Evolutionary conservation across 2,888 invertebrate genomes (phyloP).

Genomic region (Drosophila hamatofila): DNA sequence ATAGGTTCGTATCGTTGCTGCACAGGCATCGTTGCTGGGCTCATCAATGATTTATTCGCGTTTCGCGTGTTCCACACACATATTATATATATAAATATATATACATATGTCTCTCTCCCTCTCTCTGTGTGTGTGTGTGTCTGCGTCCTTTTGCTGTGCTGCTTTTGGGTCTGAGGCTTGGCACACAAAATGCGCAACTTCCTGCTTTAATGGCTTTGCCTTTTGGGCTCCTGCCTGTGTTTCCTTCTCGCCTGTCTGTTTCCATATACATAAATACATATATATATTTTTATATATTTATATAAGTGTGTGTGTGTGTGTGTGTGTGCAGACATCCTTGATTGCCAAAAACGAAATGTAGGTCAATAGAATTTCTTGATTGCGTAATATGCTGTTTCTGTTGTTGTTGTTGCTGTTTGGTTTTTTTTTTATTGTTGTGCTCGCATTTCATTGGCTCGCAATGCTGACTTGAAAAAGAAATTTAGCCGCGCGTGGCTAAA

Average conservation of each 20-base stretch:
- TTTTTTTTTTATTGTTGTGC: conserved; percentile 17
- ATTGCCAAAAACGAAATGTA: conserved; percentile 70
- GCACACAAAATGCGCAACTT: conserved; percentile 72
- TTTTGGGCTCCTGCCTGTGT: conserved; percentile 40
- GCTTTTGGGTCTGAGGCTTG: conserved; percentile 48
- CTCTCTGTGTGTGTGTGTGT: conserved; percentile 20
- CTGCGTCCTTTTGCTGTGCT: conserved; percentile 46
- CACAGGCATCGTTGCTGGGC: conserved; percentile 30
- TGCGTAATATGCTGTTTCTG: conserved; percentile 56
- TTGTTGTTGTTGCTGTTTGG: conserved; percentile 12
- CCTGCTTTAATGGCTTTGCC: conserved; percentile 69
- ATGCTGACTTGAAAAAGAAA: conserved; percentile 22
- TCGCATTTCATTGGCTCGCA: conserved; percentile 9
- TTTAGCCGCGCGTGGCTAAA: conserved; percentile 7
- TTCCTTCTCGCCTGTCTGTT: conserved; percentile 41
- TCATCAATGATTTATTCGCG: conserved; percentile 79
- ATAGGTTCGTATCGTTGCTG: conserved; percentile 33
- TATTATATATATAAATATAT: conserved; percentile 15
- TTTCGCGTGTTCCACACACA: conserved; percentile 69
- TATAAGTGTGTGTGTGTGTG: conserved; percentile 2
- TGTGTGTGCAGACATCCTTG: conserved; percentile 61
- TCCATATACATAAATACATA: conserved; percentile 7
- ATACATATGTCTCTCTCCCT: conserved; percentile 12
- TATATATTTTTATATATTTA: background rate
- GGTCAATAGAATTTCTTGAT: conserved; percentile 70